Evolutionary conservation across 2,113 vertebrate genomes (phyloP), one percentile per base, ranked within the genome.

Genomic region (Colinus virginianus): DNA sequence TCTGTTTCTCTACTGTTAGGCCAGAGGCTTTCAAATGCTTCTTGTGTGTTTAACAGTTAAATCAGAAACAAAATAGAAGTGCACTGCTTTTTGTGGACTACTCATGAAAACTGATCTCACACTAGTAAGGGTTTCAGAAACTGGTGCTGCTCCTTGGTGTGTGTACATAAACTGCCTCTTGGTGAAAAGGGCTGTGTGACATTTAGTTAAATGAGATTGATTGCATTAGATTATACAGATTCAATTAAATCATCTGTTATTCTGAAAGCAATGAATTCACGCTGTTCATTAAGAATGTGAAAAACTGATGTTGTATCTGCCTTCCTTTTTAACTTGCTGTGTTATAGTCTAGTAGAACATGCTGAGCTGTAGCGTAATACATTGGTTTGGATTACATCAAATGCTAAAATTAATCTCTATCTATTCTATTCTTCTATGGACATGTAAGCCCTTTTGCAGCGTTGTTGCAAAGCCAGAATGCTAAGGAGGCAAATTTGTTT

Each of bases 241-340:
- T 89, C 97, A 97, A 95, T 97, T 96, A 95, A 97, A 97, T 94
- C 78, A 97, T 94, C 68, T 72, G 82, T 96, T 97, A 96, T 97
- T 94, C 93, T 96, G 90, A 96, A 95, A 94, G 87, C 87, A 91
- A 78, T 22, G 2, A 96, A 96, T 96, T 93, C 90, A 84, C 76
- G 84, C 78, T 94, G 84, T 94, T 93, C 93, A 94, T 87, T 79
- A 71, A 76, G 76, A 85, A 74, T 66, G 63, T 91, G 74, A 82
- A 93, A 90, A 95, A 91, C 68, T 63, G 48, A 56, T 82, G 63
- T 85, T 66, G 66, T 96, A 32, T 69, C 93, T 90, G 78, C 70
- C 69, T 94, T 93, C 93, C 64, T 94, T 88, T 93, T 48, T 72
- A 92, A 77, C 81, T 89, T 94, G 78, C 51, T 76, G 71, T 75